A percentile compares a stretch with the other conserved stretches of the same genome.
Evolutionary conservation across 92 coral and sea anemone species (phyloP).

Genomic region (Umimayanthus chanpuru): DNA sequence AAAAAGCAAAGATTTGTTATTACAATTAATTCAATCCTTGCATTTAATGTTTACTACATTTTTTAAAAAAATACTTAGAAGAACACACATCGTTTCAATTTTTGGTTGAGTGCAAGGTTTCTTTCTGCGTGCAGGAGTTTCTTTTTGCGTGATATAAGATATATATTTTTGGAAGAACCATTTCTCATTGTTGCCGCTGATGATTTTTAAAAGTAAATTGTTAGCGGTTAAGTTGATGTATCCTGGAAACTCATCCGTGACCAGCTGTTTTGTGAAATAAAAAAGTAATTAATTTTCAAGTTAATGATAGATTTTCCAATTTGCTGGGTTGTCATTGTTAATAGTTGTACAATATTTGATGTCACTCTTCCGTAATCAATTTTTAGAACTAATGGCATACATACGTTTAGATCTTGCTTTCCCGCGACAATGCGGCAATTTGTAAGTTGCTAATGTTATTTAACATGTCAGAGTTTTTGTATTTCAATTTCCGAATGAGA

Average conservation of each 20-base stretch:
- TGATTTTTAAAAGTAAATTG: background rate
- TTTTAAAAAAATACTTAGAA: background rate
- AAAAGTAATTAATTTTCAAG: background rate
- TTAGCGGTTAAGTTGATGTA: background rate
- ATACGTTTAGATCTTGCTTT: too few species aligned
- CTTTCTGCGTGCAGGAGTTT: too few species aligned
- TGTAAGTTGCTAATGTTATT: too few species aligned
- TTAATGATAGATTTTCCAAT: background rate
- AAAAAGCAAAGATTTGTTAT: background rate
- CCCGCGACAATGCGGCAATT: background rate
- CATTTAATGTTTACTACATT: background rate
- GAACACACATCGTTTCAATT: background rate
- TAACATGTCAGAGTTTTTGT: background rate
- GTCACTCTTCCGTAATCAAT: background rate
- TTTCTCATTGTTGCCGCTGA: background rate
- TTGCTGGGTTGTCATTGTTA: background rate
- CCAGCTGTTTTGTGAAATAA: background rate
- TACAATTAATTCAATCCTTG: background rate
- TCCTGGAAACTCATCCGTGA: background rate
- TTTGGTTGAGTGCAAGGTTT: too few species aligned
- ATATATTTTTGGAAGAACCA: background rate
- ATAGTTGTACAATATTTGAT: background rate
- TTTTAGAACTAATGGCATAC: background rate
- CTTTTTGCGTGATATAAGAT: too few species aligned
- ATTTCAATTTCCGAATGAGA: too few species aligned